Percentiles rank a stretch among this genome's conserved stretches.
Conservation (phyloP, 2,888 invertebrate species). For the Agriopis leucophaearia region DNA sequence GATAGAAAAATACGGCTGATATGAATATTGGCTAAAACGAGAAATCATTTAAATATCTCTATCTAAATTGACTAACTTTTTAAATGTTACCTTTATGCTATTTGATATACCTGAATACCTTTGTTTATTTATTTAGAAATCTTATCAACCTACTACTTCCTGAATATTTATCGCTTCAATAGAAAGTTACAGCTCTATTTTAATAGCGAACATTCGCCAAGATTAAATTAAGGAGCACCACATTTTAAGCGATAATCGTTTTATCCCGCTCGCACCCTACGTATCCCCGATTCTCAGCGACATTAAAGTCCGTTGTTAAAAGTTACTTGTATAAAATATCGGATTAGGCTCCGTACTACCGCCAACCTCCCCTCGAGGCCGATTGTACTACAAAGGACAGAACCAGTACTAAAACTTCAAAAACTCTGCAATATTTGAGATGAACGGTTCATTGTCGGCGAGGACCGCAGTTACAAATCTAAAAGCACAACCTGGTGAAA, state of each 20-base stretch:
- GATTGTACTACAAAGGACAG: conserved; percentile 50
- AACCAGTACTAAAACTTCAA: conserved; percentile 14
- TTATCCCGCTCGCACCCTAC: conserved; percentile 34
- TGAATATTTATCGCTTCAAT: conserved; percentile 28
- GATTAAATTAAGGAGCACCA: conserved; percentile 38
- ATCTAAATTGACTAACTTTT: no score
- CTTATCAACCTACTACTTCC: background rate
- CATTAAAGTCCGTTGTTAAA: conserved; percentile 46
- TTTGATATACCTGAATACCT: no score
- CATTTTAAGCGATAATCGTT: conserved; percentile 36
- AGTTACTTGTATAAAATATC: conserved; percentile 59
- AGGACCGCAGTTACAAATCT: no score
- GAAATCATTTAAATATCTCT: no score
- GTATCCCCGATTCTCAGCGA: conserved; percentile 43
- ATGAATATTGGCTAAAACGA: no score
- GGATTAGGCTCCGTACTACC: conserved; percentile 50
- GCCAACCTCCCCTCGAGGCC: conserved; percentile 57
- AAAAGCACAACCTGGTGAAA: background rate
- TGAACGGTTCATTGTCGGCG: background rate
- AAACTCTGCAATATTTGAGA: background rate
- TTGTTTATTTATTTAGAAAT: background rate
- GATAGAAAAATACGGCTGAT: no score
- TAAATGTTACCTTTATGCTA: no score
- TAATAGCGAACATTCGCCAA: conserved; percentile 34
- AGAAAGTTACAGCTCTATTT: conserved; percentile 34